Conservation (phyloP, 2,797 vertebrate species). For the Mus spretus region DNA sequence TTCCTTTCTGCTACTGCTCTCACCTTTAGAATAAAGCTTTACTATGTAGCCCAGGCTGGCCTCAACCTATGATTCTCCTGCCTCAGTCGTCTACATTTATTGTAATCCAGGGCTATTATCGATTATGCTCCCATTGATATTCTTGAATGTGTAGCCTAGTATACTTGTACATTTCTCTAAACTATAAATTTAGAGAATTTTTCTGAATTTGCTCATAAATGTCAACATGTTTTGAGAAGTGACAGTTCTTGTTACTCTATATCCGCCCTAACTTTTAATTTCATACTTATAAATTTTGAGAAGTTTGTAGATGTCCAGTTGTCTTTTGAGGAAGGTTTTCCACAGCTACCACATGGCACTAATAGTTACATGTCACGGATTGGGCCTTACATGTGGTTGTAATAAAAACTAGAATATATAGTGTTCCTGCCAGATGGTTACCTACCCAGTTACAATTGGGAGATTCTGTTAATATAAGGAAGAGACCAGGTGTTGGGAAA, state of each 20-base stretch:
- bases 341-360: too few species aligned
- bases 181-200: conserved; percentile 50
- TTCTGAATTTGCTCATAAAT: conserved; percentile 54
- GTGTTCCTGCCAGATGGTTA: conserved; percentile 10
- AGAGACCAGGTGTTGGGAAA: not conserved
- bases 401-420: too few species aligned
- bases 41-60: not conserved
- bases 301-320: conserved; percentile 11
- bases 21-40: not conserved
- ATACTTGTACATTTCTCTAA: not conserved
- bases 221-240: conserved; percentile 49
- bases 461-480: conserved; percentile 31
- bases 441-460: conserved; percentile 11
- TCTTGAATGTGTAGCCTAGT: not conserved
- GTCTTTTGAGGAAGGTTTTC: conserved; percentile 32
- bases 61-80: not conserved
- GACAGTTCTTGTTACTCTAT: conserved; percentile 6
- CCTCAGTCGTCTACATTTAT: not conserved
- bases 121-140: conserved; percentile 22
- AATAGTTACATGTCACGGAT: too few species aligned
- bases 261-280: conserved; percentile 30
- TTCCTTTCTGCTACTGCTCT: not conserved
- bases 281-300: conserved; percentile 46
- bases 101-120: not conserved
- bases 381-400: too few species aligned